These are phyloP conservation scores for Pipistrellus nathusii DNA, from an alignment of 2,797 vertebrate genomes.

Conservation along the genomic window DNA sequence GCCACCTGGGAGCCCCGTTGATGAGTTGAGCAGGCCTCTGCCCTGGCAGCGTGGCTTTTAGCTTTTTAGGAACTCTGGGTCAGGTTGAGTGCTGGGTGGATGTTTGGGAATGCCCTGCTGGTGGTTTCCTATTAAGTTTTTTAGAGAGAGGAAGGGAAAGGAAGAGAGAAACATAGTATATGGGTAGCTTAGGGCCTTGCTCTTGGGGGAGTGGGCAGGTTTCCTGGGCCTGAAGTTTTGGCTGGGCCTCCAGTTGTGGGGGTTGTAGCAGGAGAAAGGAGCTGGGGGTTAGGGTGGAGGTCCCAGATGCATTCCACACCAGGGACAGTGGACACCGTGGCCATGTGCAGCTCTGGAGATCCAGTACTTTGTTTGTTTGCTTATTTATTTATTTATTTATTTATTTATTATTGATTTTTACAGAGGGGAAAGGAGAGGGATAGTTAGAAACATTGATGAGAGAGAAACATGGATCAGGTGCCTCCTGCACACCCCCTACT, in stretches of 20 bases:
- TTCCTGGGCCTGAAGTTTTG: not conserved
- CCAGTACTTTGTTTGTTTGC: not conserved
- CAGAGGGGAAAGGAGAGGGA: no score
- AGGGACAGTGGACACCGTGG: not conserved
- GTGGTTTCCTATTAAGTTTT: not conserved
- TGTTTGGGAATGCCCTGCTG: not conserved
- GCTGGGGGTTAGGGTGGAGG: not conserved
- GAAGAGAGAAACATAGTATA: not conserved
- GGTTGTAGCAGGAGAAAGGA: not conserved
- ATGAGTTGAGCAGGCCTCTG: not conserved
- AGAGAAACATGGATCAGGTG: no score
- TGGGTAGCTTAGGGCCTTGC: not conserved
- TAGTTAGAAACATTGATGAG: no score
- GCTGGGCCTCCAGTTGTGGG: not conserved
- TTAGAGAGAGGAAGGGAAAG: not conserved
- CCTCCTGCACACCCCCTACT: no score
- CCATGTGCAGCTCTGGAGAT: not conserved
- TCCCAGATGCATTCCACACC: not conserved
- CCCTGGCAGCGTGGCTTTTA: not conserved
- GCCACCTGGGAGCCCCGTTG: not conserved
- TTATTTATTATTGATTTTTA: no score
- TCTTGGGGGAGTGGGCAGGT: not conserved
- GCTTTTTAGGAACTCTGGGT: not conserved
- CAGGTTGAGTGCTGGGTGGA: not conserved
- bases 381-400: no score